Conservation (phyloP, 2,797 vertebrate species). For the Crax fasciolata region DNA sequence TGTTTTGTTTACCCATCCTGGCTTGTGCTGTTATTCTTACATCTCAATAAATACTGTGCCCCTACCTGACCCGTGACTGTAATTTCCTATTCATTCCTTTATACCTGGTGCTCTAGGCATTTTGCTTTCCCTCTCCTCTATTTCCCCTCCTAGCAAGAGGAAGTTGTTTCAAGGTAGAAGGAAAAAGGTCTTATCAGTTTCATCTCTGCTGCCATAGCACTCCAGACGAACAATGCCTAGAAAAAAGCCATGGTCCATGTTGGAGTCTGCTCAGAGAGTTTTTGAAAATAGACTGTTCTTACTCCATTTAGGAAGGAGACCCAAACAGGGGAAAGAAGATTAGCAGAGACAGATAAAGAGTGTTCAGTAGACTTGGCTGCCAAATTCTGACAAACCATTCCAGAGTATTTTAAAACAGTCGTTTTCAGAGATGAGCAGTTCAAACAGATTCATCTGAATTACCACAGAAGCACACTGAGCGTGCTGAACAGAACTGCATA, state of each 20-base stretch:
- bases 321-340: background rate
- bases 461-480: background rate
- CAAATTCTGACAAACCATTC: background rate
- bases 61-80: background rate
- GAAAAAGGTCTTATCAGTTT: background rate
- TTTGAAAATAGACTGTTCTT: background rate
- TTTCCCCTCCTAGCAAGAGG: background rate
- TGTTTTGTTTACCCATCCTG: background rate
- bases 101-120: background rate
- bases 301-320: background rate
- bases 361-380: background rate
- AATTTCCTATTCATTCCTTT: background rate
- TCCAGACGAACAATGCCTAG: background rate
- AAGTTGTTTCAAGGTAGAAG: background rate
- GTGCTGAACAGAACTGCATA: background rate
- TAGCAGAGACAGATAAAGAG: background rate
- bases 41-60: background rate
- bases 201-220: background rate
- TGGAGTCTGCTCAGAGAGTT: background rate
- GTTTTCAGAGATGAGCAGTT: conserved; percentile 14
- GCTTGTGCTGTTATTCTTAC: background rate
- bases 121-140: background rate
- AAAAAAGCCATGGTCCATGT: background rate
- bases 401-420: background rate
- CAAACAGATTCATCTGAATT: conserved; percentile 25